Evolutionary conservation across 2,113 vertebrate species (phyloP).

Genomic region (Halichoerus grypus): DNA sequence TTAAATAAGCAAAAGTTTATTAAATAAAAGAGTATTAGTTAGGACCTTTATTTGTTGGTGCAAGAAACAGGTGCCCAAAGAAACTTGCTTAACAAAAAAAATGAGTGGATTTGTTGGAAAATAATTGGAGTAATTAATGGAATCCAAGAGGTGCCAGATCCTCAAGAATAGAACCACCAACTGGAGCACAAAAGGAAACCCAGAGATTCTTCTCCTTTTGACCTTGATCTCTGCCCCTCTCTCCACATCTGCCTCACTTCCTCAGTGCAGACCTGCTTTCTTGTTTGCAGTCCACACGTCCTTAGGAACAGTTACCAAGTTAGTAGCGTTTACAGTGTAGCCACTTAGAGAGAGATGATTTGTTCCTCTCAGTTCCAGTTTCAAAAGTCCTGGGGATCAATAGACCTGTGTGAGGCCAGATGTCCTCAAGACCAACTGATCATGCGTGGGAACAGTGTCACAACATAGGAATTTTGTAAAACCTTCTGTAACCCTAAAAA

Average conservation of each 20-base stretch:
- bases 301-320: neutral
- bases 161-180: neutral
- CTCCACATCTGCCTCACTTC: neutral
- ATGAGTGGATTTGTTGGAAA: neutral
- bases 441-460: neutral
- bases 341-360: neutral
- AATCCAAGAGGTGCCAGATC: neutral
- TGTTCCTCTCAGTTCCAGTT: neutral
- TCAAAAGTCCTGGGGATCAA: neutral
- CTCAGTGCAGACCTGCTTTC: neutral
- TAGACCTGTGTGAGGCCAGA: neutral
- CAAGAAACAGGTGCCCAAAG: neutral
- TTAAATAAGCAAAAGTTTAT: neutral
- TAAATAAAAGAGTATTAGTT: neutral
- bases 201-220: neutral
- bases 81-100: slow-evolving; percentile 27
- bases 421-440: neutral
- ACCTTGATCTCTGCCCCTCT: neutral
- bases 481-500: neutral
- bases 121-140: neutral
- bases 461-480: neutral
- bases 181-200: neutral
- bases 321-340: neutral
- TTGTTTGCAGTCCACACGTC: neutral
- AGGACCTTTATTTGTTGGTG: slow-evolving; percentile 12